phyloP scores from a whole-genome alignment of 2,113 vertebrate species.

The Lepidothrix coronata region DNA sequence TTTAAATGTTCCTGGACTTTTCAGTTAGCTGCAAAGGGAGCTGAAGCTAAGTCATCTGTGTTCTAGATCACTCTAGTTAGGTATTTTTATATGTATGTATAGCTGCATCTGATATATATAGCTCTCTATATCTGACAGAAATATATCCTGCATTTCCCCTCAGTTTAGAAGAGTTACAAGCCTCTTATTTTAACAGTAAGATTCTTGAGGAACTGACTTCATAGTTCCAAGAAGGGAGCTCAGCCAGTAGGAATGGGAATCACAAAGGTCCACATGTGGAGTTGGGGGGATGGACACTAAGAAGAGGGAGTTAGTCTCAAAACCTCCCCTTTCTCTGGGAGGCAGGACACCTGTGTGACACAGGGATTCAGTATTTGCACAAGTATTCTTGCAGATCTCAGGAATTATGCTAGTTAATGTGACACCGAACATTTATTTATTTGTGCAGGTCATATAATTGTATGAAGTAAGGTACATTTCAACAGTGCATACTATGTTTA shows the following conservation, averaged over 20 bases:
- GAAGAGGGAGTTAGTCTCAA: not conserved
- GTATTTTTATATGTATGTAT: not conserved
- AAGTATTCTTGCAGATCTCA: not conserved
- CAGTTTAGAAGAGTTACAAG: not conserved
- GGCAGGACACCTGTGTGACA: not conserved
- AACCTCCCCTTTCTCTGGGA: not conserved
- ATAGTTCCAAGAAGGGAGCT: not conserved
- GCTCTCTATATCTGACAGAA: not conserved
- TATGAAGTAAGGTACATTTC: not conserved
- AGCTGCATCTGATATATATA: not conserved
- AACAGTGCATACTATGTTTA: not conserved
- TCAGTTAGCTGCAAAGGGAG: not conserved
- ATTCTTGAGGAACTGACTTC: not conserved
- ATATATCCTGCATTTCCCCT: not conserved
- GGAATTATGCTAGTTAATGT: not conserved
- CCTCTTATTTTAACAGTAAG: not conserved
- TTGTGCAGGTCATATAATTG: not conserved
- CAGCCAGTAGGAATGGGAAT: not conserved
- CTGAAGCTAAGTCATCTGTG: not conserved
- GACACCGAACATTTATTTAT: not conserved
- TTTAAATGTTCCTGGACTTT: not conserved
- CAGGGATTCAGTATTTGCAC: not conserved
- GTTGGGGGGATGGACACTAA: not conserved
- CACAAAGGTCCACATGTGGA: not conserved
- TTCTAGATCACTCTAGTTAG: not conserved